Evolutionary conservation across 2,888 invertebrate genomes (phyloP).

Genomic region (Spilosoma lubricipeda): DNA sequence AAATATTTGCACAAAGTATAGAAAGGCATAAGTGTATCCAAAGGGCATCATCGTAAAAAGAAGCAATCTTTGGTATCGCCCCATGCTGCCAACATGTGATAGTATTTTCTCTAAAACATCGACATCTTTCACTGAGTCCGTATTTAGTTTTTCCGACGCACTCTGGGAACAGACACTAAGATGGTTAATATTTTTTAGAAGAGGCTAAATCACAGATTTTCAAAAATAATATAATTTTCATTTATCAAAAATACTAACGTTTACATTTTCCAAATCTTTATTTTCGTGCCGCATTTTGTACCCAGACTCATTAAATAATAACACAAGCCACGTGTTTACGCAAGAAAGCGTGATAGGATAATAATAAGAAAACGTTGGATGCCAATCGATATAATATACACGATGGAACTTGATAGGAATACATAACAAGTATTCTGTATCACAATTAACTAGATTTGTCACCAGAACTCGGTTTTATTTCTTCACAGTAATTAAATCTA

Average conservation of each 20-base stretch:
- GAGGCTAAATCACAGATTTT: background rate
- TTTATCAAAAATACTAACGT: background rate
- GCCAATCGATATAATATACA: background rate
- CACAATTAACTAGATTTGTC: background rate
- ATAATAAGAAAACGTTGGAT: background rate
- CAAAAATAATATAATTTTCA: background rate
- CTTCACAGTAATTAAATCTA: background rate
- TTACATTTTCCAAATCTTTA: background rate
- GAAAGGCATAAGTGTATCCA: background rate
- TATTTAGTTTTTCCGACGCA: background rate
- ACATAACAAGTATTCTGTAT: background rate
- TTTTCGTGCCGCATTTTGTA: background rate
- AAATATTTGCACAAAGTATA: constrained; percentile 66
- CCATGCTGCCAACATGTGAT: background rate
- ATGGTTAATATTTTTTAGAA: background rate
- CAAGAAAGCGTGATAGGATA: background rate
- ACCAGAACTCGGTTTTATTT: background rate
- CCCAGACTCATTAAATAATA: background rate
- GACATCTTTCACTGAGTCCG: background rate
- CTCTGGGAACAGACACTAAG: background rate
- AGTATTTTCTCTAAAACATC: background rate
- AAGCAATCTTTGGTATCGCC: background rate
- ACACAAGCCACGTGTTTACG: background rate
- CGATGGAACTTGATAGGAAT: background rate
- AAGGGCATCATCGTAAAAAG: background rate